These are phyloP conservation scores for Macrophya alboannulata DNA, from an alignment of 2,888 invertebrate species.

Conservation along the genomic window DNA sequence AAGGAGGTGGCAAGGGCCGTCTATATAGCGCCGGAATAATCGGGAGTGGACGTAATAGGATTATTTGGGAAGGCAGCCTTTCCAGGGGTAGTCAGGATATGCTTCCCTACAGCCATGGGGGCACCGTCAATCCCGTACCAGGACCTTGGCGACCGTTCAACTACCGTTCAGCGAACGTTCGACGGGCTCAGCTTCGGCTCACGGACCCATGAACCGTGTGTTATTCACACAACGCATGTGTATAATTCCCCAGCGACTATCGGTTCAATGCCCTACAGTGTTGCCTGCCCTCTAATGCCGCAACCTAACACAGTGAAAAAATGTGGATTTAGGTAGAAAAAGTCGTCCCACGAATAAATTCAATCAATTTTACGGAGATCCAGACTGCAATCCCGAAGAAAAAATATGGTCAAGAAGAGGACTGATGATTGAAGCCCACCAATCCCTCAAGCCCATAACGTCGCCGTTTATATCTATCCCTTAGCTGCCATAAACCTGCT, in stretches of 20 bases:
- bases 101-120: neutral
- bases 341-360: neutral
- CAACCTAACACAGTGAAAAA: neutral
- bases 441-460: neutral
- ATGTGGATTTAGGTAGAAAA: constrained; percentile 38
- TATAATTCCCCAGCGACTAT: constrained; percentile 48
- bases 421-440: neutral
- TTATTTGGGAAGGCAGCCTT: constrained; percentile 43
- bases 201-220: constrained; percentile 39
- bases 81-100: constrained; percentile 26
- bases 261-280: constrained; percentile 20
- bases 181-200: constrained; percentile 31
- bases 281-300: neutral
- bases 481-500: neutral
- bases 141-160: constrained; percentile 29
- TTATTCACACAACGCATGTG: constrained; percentile 46
- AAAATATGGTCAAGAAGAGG: neutral
- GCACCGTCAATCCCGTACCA: constrained; percentile 30
- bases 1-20: constrained; percentile 9
- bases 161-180: constrained; percentile 39
- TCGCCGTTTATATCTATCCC: neutral
- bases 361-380: neutral
- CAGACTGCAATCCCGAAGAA: neutral
- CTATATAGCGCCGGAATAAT: constrained; percentile 38
- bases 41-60: constrained; percentile 46